Percentiles rank a stretch among this genome's conserved stretches.
Evolutionary conservation across 2,113 vertebrate species (phyloP).

Genomic region (Melanotaenia duboulayi): DNA sequence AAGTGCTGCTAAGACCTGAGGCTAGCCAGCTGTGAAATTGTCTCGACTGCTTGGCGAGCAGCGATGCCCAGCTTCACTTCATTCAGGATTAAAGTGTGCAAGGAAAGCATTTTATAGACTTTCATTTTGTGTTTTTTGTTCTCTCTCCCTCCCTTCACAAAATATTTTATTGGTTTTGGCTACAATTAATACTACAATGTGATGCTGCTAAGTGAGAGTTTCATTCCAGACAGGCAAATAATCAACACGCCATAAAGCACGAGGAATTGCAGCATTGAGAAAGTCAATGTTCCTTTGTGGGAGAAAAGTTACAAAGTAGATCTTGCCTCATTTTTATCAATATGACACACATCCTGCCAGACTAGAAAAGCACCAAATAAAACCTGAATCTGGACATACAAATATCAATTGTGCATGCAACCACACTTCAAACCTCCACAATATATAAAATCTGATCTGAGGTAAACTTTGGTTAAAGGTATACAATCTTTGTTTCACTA

Average conservation of each 20-base stretch:
- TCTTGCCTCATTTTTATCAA: conserved; percentile 58
- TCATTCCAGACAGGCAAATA: conserved; percentile 56
- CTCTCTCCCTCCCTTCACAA: conserved; percentile 12
- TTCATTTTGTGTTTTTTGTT: conserved; percentile 52
- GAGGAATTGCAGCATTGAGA: conserved; percentile 43
- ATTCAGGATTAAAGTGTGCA: conserved; percentile 65
- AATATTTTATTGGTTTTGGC: conserved; percentile 73
- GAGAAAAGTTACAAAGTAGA: conserved; percentile 43
- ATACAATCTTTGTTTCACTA: too few species aligned
- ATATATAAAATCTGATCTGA: too few species aligned
- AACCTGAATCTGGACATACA: conserved; percentile 34
- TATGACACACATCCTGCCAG: conserved; percentile 53
- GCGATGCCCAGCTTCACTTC: conserved; percentile 58
- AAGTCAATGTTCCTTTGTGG: background rate
- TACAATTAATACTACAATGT: conserved; percentile 50
- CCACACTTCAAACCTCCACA: conserved; percentile 1
- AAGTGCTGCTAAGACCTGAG: conserved; percentile 72
- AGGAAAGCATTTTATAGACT: conserved; percentile 64
- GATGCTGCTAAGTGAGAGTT: conserved; percentile 52
- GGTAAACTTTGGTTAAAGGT: background rate
- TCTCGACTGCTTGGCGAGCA: conserved; percentile 63
- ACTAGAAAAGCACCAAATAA: conserved; percentile 56
- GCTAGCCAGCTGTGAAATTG: conserved; percentile 80
- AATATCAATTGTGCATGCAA: conserved; percentile 13
- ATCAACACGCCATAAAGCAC: conserved; percentile 62